Evolutionary conservation across 2,113 vertebrate species (phyloP).

Genomic region (Pelvicachromis taeniatus): DNA sequence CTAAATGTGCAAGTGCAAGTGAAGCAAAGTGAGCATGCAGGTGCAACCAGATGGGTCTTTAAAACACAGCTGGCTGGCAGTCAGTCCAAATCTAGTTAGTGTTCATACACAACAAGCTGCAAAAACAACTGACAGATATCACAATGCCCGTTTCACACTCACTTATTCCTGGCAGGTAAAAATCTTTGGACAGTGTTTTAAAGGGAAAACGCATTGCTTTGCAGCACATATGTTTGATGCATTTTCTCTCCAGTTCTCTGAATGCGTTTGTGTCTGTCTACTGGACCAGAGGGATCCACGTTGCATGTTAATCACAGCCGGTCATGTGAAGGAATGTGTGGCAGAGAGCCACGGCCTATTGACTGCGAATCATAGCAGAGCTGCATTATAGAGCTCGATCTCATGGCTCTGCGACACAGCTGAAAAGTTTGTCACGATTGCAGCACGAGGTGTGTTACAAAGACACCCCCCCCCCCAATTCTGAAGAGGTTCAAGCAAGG

Average conservation of each 20-base stretch:
- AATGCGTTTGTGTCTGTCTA: constrained; percentile 15
- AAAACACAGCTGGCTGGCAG: constrained; percentile 21
- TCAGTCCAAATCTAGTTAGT: neutral
- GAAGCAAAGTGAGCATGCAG: constrained; percentile 20
- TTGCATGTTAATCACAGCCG: constrained; percentile 30
- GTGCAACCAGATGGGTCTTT: constrained; percentile 14
- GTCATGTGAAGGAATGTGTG: constrained; percentile 46
- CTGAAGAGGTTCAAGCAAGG: neutral
- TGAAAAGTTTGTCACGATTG: constrained; percentile 48
- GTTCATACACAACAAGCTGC: neutral
- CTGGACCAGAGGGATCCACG: constrained; percentile 4
- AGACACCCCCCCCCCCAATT: neutral
- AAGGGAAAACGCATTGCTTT: neutral
- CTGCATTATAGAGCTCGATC: constrained; percentile 10
- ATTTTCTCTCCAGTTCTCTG: neutral
- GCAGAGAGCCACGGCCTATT: constrained; percentile 33
- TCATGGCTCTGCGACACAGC: constrained; percentile 38
- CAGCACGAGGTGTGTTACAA: constrained; percentile 23
- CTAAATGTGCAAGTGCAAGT: neutral
- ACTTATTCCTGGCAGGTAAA: neutral
- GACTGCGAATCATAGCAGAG: constrained; percentile 4
- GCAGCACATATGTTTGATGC: neutral
- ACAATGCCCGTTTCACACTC: neutral
- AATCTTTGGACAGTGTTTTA: neutral
- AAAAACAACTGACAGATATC: neutral